Conservation (phyloP, 2,113 vertebrate species). For the Lichenostomus cassidix region DNA sequence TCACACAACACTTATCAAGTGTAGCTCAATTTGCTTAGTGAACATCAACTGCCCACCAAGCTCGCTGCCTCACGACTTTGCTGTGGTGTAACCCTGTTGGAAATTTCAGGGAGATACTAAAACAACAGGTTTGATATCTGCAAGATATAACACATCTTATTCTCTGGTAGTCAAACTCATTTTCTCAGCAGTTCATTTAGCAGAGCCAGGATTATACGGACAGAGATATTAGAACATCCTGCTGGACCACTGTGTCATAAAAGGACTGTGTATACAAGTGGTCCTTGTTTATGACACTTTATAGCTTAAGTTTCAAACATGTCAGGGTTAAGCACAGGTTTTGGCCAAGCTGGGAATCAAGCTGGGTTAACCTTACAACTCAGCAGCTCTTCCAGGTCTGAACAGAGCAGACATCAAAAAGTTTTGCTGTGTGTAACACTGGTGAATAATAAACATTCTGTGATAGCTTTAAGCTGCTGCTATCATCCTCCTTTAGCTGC, state of each 20-base stretch:
- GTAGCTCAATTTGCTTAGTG: not conserved
- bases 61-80: not conserved
- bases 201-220: not conserved
- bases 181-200: not conserved
- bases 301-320: not conserved
- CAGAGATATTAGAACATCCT: not conserved
- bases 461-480: not conserved
- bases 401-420: not conserved
- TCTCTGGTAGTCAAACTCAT: not conserved
- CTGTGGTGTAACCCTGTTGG: rapidly evolving
- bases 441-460: not conserved
- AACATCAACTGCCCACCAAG: not conserved
- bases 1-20: not conserved
- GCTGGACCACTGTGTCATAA: not conserved
- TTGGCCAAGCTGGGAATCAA: not conserved
- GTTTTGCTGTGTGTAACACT: not conserved
- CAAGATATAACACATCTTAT: not conserved
- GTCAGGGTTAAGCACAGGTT: not conserved
- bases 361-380: not conserved
- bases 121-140: not conserved
- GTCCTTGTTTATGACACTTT: not conserved
- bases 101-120: not conserved
- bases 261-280: not conserved
- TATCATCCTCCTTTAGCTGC: not conserved
- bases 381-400: not conserved